Conservation (phyloP, 2,113 vertebrate species). For the Pipa parva region DNA sequence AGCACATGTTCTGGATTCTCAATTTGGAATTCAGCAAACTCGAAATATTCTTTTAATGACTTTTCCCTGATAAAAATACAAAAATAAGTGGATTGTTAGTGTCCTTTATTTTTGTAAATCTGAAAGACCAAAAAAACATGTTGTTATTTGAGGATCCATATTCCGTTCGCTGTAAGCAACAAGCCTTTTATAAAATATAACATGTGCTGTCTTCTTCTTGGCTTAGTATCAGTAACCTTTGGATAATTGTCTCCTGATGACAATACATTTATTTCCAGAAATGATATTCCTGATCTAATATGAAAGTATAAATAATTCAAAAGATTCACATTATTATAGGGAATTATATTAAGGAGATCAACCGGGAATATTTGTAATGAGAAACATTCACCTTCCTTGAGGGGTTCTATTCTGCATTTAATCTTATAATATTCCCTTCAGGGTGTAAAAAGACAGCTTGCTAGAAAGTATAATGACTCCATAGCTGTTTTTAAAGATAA, state of each 20-base stretch:
- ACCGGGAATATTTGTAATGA: constrained; percentile 62
- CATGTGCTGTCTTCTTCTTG: constrained; percentile 52
- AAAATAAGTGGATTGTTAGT: too few relatives aligned
- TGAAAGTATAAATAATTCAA: constrained; percentile 70
- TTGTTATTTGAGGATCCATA: not conserved
- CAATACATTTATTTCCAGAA: constrained; percentile 67
- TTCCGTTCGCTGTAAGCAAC: too few relatives aligned
- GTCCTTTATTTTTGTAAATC: constrained; percentile 5
- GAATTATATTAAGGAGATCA: constrained; percentile 69
- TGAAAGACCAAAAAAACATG: not conserved
- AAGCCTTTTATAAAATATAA: constrained; percentile 45
- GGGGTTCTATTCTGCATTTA: constrained; percentile 64
- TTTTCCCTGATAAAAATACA: not conserved
- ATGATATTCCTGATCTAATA: constrained; percentile 68
- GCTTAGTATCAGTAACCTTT: constrained; percentile 57
- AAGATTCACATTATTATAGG: constrained; percentile 62
- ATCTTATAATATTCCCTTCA: constrained; percentile 69
- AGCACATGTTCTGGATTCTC: not conserved
- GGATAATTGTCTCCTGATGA: constrained; percentile 60
- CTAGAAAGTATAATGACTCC: constrained; percentile 59
- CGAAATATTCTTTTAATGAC: constrained; percentile 26
- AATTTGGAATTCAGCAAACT: not conserved
- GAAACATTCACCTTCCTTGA: constrained; percentile 65
- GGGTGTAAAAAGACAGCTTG: constrained; percentile 61
- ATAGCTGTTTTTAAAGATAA: constrained; percentile 53